phyloP scores from a whole-genome alignment of 2,888 invertebrate species.

The Eulithis prunata region DNA sequence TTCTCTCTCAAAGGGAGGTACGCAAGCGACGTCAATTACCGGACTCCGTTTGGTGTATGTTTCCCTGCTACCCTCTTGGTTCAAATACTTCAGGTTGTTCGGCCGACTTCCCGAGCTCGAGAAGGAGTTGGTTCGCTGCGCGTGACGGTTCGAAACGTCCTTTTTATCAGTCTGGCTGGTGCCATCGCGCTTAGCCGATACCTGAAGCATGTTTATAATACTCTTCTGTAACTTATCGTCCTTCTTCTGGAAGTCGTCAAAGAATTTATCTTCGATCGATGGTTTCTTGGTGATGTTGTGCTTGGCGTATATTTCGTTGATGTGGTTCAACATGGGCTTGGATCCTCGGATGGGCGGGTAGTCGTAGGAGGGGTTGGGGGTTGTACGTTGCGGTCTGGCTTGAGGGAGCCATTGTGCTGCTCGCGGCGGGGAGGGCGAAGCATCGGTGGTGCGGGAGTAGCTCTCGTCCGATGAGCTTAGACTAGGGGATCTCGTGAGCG shows the following conservation, averaged over 20 bases:
- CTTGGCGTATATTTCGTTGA: slow-evolving; percentile 73
- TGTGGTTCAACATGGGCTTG: slow-evolving; percentile 68
- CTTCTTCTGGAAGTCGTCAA: slow-evolving; percentile 76
- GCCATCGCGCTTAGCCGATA: slow-evolving; percentile 85
- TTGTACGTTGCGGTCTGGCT: slow-evolving; percentile 74
- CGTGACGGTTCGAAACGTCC: slow-evolving; percentile 73
- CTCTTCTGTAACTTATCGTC: slow-evolving; percentile 79
- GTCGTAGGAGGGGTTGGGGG: slow-evolving; percentile 81
- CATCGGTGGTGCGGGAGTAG: slow-evolving; percentile 92
- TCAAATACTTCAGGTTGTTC: slow-evolving; percentile 81
- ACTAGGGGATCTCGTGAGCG: slow-evolving; percentile 91
- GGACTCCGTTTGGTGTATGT: slow-evolving; percentile 77
- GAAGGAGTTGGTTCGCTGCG: slow-evolving; percentile 78
- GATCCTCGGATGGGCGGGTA: slow-evolving; percentile 84
- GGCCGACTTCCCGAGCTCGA: slow-evolving; percentile 81
- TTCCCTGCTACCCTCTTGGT: slow-evolving; percentile 77
- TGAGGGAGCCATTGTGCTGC: slow-evolving; percentile 82
- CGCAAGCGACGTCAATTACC: slow-evolving; percentile 74
- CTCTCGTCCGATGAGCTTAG: slow-evolving; percentile 94
- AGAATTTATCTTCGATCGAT: slow-evolving; percentile 71
- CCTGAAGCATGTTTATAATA: slow-evolving; percentile 81
- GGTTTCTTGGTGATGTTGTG: slow-evolving; percentile 72
- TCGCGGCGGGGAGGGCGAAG: slow-evolving; percentile 85
- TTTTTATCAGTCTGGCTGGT: slow-evolving; percentile 88
- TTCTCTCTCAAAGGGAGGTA: slow-evolving; percentile 90